Percentiles rank a stretch among this genome's conserved stretches.
Conservation (phyloP, 2,113 vertebrate species). For the Pantherophis guttatus region DNA sequence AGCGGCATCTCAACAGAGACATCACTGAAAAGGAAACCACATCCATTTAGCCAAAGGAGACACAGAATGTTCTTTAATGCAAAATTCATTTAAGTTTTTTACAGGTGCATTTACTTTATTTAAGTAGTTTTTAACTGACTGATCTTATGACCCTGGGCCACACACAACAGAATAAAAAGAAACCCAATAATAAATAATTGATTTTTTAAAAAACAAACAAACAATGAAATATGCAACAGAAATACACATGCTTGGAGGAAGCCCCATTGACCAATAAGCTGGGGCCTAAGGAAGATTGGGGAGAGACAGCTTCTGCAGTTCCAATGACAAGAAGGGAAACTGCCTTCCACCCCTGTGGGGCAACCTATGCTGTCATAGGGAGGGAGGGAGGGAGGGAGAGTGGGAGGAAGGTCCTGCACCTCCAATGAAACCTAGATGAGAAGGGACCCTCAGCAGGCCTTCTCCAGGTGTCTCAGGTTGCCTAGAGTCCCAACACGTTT, state of each 20-base stretch:
- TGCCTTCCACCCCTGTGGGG: background rate
- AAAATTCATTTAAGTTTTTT: background rate
- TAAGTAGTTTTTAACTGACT: background rate
- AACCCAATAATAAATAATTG: background rate
- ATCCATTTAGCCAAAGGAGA: background rate
- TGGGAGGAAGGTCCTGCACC: too few species aligned
- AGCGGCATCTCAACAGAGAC: conserved; percentile 81
- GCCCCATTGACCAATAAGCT: background rate
- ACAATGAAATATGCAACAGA: background rate
- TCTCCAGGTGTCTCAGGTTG: background rate
- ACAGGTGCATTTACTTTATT: background rate
- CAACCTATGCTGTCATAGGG: background rate
- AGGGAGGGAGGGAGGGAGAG: too few species aligned
- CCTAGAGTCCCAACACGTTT: background rate
- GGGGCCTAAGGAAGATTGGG: background rate
- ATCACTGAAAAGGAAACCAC: conserved; percentile 67
- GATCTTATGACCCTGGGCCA: background rate
- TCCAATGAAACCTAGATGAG: background rate
- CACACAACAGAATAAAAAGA: background rate
- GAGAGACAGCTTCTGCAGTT: background rate
- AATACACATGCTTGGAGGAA: background rate
- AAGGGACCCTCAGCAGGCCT: background rate
- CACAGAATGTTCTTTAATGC: background rate
- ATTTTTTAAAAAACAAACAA: background rate
- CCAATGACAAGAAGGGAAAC: background rate